Evolutionary conservation across 2,888 invertebrate species (phyloP), one percentile per base, ranked within the genome.

Genomic region (Rhagophthalmus giganteus): DNA sequence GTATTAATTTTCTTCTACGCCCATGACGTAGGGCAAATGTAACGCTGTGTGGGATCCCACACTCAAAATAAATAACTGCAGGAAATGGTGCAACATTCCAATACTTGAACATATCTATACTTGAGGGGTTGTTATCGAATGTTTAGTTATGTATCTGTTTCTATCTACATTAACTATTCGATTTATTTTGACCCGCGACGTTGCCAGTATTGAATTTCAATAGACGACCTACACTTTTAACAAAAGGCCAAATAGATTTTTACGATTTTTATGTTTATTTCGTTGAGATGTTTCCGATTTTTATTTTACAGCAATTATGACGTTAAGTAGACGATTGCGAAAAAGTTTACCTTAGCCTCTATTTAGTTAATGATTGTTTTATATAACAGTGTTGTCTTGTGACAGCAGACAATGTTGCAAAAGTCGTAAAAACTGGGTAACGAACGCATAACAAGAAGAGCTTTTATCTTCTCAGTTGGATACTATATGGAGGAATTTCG

Each of bases 11-110:
- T n/a, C n/a, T 25, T 20, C 40, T 31, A 40, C 51, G 45, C 37
- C 51, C 44, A 37, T 51, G 51, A 24, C 7, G 16, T 11, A 41
- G 16, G 38, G 27, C 14, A 12, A 27, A 40, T 14, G 24, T 8
- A 8, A 20, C 51, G 14, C 34, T 14, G 51, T 40, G 51, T 51
- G 51, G 39, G 46, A 51, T 46, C 51, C 33, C 31, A 54, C 61
- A 61, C 59, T 57, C 57, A 60, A 62, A 62, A 65, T 62, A 65
- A 66, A 67, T 67, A 67, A 66, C 66, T 59, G 59, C 64, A 68
- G 68, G 68, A 68, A 68, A 69, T 63, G 65, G 61, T 65, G 64
- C 62, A 57, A 53, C 67, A 64, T 65, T 65, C 67, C 64, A 57
- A 54, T 57, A 57, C 54, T 57, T 57, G 58, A 62, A 58, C 49